These are phyloP conservation scores for Geotrypetes seraphini DNA, from an alignment of 2,797 vertebrate species.

Conservation along the genomic window DNA sequence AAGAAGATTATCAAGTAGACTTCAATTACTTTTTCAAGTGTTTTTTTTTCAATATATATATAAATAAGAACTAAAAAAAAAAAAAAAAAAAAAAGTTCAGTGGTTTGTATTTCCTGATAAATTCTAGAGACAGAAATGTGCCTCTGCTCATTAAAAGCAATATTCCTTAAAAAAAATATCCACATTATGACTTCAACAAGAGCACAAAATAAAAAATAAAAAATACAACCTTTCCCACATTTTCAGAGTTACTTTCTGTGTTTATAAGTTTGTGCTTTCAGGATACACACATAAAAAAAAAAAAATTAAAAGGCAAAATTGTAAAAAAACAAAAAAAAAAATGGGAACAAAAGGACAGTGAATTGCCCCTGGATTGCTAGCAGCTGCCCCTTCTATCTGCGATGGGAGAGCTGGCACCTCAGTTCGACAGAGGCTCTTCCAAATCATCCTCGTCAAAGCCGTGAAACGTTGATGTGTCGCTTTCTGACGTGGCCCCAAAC, in stretches of 20 bases:
- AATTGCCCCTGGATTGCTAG: too few species aligned
- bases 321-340: neutral
- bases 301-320: slow-evolving; percentile 1
- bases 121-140: slow-evolving; percentile 2
- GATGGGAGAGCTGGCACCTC: slow-evolving; percentile 70
- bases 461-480: slow-evolving; percentile 96
- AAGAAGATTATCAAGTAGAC: slow-evolving; percentile 36
- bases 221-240: slow-evolving; percentile 28
- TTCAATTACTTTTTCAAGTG: slow-evolving; percentile 34
- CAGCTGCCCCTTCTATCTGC: slow-evolving; percentile 74
- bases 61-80: neutral
- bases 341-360: slow-evolving; percentile 9
- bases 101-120: neutral
- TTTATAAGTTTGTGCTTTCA: slow-evolving; percentile 56
- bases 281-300: slow-evolving; percentile 20
- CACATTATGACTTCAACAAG: too few species aligned
- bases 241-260: slow-evolving; percentile 27
- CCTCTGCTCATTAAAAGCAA: too few species aligned
- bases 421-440: slow-evolving; percentile 75
- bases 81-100: slow-evolving; percentile 1
- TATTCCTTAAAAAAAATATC: too few species aligned
- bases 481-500: slow-evolving; percentile 94
- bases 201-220: neutral
- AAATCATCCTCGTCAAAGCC: slow-evolving; percentile 95
- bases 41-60: neutral